Conservation (phyloP, 92 coral and sea anemone species). For the Palythoa grandiflora region DNA sequence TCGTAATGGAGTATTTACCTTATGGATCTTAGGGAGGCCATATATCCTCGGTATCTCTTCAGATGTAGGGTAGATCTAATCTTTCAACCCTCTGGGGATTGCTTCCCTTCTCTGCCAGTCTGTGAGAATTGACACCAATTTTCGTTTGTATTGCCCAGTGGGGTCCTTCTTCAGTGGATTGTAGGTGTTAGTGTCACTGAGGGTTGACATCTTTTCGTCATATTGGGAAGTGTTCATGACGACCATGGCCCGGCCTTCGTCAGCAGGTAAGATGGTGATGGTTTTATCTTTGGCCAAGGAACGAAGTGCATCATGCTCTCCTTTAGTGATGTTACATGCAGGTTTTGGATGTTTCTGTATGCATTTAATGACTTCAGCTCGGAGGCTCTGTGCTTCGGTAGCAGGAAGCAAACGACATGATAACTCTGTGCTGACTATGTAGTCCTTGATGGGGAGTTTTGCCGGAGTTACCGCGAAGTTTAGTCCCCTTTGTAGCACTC, state of each 20-base stretch:
- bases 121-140: not conserved
- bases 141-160: slow-evolving; percentile 5
- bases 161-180: not conserved
- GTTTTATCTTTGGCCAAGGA: no score
- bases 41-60: no score
- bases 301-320: no score
- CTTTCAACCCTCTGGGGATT: no score
- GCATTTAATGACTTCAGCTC: no score
- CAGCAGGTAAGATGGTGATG: no score
- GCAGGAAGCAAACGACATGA: not conserved
- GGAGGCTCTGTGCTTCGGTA: slow-evolving; percentile 11
- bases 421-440: slow-evolving; percentile 15
- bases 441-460: slow-evolving; percentile 6
- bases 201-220: not conserved
- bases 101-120: not conserved
- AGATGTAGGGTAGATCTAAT: no score
- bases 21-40: no score
- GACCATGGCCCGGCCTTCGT: no score
- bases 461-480: slow-evolving; percentile 22
- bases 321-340: not conserved
- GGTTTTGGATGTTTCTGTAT: not conserved
- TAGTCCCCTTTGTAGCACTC: not conserved
- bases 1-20: not conserved
- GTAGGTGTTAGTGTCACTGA: not conserved
- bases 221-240: not conserved